A percentile compares a stretch with the other conserved stretches of the same genome.
Conservation (phyloP, 2,797 vertebrate genomes). For the Betta splendens region DNA sequence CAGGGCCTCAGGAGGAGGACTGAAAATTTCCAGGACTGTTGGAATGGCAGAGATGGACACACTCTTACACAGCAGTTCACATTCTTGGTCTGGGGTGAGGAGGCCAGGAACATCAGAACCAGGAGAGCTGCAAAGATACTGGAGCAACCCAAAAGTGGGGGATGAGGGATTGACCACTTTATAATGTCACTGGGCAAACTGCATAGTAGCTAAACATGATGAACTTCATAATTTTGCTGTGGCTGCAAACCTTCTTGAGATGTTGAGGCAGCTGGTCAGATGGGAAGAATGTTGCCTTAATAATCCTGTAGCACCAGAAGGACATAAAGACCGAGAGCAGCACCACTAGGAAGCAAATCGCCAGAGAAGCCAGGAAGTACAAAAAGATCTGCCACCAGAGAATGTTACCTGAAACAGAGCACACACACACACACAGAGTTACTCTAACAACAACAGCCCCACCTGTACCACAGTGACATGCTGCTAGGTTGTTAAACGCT, state of each 20-base stretch:
- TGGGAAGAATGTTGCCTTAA: conserved; percentile 63
- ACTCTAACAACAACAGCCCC: too few relatives aligned
- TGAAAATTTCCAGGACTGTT: conserved; percentile 32
- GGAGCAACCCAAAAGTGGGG: background rate
- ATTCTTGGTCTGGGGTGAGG: conserved; percentile 48
- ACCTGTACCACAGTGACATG: too few relatives aligned
- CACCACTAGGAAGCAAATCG: conserved; percentile 42
- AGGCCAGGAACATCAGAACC: conserved; percentile 55
- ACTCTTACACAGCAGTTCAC: conserved; percentile 52
- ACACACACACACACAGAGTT: conserved; percentile 11
- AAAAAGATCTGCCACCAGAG: conserved; percentile 65
- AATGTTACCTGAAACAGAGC: conserved; percentile 52
- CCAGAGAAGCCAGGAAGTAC: conserved; percentile 66
- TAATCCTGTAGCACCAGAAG: conserved; percentile 27
- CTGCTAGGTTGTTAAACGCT: too few relatives aligned
- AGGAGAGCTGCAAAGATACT: conserved; percentile 54
- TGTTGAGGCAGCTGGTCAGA: conserved; percentile 52
- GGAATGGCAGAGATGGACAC: conserved; percentile 44
- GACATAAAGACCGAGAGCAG: conserved; percentile 18
- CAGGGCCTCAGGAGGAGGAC: conserved; percentile 5
- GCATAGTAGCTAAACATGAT: too few relatives aligned
- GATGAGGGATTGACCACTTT: too few relatives aligned
- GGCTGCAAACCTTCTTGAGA: conserved; percentile 62
- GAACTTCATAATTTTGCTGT: too few relatives aligned
- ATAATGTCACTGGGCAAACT: too few relatives aligned